A percentile compares a stretch with the other conserved stretches of the same genome.
These are phyloP conservation scores for Gallinago media DNA, from an alignment of 2,113 vertebrate genomes.

Conservation along the genomic window DNA sequence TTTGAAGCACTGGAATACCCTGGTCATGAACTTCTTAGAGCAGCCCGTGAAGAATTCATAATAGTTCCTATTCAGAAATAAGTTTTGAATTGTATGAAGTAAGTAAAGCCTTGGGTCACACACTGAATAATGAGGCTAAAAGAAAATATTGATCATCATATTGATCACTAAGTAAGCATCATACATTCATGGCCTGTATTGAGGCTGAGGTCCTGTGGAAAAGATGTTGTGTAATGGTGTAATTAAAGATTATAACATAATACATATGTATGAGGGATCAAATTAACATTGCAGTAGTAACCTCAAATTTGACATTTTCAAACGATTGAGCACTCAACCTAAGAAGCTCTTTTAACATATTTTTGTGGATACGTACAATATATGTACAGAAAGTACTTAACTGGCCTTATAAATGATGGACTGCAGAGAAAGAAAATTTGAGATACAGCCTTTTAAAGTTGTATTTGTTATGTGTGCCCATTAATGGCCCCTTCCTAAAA, in stretches of 20 bases:
- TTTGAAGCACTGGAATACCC: not conserved
- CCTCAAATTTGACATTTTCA: not conserved
- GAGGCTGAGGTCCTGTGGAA: not conserved
- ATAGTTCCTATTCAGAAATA: not conserved
- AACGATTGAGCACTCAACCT: not conserved
- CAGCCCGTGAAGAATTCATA: not conserved
- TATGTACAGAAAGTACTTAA: not conserved
- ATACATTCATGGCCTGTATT: not conserved
- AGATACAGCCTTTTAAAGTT: not conserved
- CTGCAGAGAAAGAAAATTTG: not conserved
- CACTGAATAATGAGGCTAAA: conserved; percentile 21
- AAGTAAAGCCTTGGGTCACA: not conserved
- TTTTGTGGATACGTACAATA: not conserved
- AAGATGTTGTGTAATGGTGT: not conserved
- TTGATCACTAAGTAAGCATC: conserved; percentile 29
- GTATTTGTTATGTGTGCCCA: not conserved
- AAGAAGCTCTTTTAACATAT: not conserved
- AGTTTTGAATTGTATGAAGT: not conserved
- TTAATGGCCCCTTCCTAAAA: not conserved
- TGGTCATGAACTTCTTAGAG: not conserved
- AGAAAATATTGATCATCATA: conserved; percentile 49
- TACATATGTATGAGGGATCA: not conserved
- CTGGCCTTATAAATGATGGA: not conserved
- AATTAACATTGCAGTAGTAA: not conserved
- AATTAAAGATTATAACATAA: conserved; percentile 28